Evolutionary conservation across 2,888 invertebrate genomes (phyloP), one percentile per base, ranked within the genome.

Genomic region (Mechanitis messenoides): DNA sequence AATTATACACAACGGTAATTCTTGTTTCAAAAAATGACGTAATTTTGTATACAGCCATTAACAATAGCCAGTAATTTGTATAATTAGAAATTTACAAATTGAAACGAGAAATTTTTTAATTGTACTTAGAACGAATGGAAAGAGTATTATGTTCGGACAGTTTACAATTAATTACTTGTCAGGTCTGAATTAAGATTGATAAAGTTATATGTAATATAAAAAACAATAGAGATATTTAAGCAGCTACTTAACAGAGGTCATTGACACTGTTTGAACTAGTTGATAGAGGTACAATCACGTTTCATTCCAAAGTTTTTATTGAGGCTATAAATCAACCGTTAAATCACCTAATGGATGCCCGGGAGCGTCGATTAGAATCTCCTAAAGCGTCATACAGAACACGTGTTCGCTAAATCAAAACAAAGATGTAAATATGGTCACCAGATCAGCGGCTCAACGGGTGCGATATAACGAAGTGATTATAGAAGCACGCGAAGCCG

Each of bases 1-100:
- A 87, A 86, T 85, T 87, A 85, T 81, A 76, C 78, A 78, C 81
- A 81, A 81, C 81, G 80, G 80, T 83, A 76, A 80, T 77, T 78
- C 83, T 78, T 84, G 81, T 78, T 73, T 74, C 66, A 74, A 79
- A 50, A 79, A 69, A 66, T 74, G 70, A 72, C 68, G 75, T 75
- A 77, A 71, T 76, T 74, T 71, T 74, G 50, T 64, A 60, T 50
- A 47, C 33, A 55, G 12, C 56, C 31, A 35, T 59, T 55, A 59
- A 58, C 59, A 56, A 45, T 61, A 55, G 53, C 55, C 12, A 53
- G 55, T 59, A 58, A 58, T 54, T 20, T 55, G 38, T 53, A 50
- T 55, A 45, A 58, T 42, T 42, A 42, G 9, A 50, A 50, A 31
- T 50, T 50, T 50, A 50, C 50, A 50, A 50, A 31, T 31, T 31